Evolutionary conservation across 2,888 invertebrate genomes (phyloP), one percentile per base, ranked within the genome.

Genomic region (Ceramica pisi): DNA sequence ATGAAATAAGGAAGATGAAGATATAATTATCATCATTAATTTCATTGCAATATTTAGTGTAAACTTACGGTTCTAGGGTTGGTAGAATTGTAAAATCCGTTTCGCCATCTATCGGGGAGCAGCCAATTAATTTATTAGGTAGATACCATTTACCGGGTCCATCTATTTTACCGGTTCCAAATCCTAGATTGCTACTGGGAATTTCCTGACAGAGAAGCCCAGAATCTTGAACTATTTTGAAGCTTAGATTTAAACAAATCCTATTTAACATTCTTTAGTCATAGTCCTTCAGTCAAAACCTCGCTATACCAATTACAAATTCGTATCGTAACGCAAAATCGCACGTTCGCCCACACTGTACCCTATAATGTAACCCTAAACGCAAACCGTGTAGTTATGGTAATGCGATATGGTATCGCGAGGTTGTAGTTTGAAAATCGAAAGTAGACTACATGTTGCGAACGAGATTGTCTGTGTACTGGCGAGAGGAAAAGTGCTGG

Each of bases 381-480:
- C 81, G 81, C 75, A 84, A 86, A 87, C 88, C 80, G 84, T 89
- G 87, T 83, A 85, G 87, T 88, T 89, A 90, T 90, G 88, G 89
- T 89, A 91, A 92, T 86, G 85, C 86, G 88, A 91, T 90, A 90
- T 89, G 85, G 81, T 83, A 84, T 84, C 85, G 87, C 86, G 88
- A 87, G 86, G 88, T 85, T 76, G 87, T 84, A 80, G 90, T 91
- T 92, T 90, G 83, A 92, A 94, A 94, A 94, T 92, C 91, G 94
- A 94, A 94, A 94, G 94, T 94, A 90, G 88, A 89, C 87, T 90
- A 90, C 90, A 90, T 91, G 88, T 88, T 90, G 86, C 83, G 80
- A 87, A 81, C 87, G 83, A 89, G 87, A 90, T 87, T 86, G 84
- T 83, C 73, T 72, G 57, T 60, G 88, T 86, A 89, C 84, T 55